Evolutionary conservation across 2,888 invertebrate species (phyloP), one percentile per base, ranked within the genome.

Genomic region (Drosophila neotestacea): DNA sequence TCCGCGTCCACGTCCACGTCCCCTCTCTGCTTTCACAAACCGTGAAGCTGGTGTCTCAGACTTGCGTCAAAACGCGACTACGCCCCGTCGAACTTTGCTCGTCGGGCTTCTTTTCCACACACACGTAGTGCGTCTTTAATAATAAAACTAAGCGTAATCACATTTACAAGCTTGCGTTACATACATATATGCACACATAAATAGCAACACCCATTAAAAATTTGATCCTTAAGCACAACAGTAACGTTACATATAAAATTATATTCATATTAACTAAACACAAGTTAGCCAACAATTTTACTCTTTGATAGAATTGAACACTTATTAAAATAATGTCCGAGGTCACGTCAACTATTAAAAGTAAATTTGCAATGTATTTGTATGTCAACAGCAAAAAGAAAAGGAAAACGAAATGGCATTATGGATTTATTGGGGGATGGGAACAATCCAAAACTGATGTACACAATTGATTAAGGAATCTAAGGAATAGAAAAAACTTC

Each of bases 331-430:
- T 39, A 54, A 78, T 78, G 77, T 63, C 65, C 61, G 73, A 56
- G 38, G 38, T 41, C 59, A 58, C 50, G 50, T 60, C 59, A 65
- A 65, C 47, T 38, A 75, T 81, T 78, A 89, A 79, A 85, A 88
- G 75, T 88, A 90, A 87, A 82, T 81, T 86, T 80, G 77, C 81
- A 76, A 68, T 89, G 81, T 88, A 90, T 87, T 88, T 90, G 85
- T 90, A 90, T 90, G 90, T 88, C 69, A 84, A 81, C 77, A 90
- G 84, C 83, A 90, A 85, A 81, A 88, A 85, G 84, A 88, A 85
- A 82, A 79, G 86, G 76, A 86, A 89, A 88, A 80, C 61, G 28
- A 79, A 74, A 36, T 38, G 38, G 11, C 41, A 41, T 58, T 48
- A 55, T 10, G n/a, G 27, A 44, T 65, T 73, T 56, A 64, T 11